Conservation (phyloP, 53 echinoderm and acorn worm genomes). For the Paracentrotus lividus region DNA sequence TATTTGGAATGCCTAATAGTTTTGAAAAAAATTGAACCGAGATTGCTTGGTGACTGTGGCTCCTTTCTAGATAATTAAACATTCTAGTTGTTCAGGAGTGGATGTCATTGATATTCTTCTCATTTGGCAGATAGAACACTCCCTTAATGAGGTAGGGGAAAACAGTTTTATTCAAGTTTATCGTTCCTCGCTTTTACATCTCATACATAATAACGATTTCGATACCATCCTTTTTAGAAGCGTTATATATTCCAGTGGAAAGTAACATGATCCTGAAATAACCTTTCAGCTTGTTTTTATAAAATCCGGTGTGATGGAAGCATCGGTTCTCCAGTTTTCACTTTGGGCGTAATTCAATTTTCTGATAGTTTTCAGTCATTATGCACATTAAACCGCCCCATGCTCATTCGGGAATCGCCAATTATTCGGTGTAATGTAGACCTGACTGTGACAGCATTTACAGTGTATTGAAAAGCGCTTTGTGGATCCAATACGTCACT, state of each 20-base stretch:
- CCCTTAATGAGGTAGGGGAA: too few relatives aligned
- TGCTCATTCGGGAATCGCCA: neutral
- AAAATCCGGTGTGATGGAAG: neutral
- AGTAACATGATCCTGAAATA: slow-evolving; percentile 18
- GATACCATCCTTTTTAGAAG: neutral
- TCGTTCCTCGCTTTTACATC: neutral
- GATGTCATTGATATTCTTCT: too few relatives aligned
- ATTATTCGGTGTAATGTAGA: neutral
- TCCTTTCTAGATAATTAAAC: too few relatives aligned
- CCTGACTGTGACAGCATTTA: neutral
- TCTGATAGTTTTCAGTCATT: neutral
- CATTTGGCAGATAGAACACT: too few relatives aligned
- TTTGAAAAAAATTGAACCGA: too few relatives aligned
- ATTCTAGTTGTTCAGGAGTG: too few relatives aligned
- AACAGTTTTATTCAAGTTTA: neutral
- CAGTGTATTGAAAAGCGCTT: neutral
- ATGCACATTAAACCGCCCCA: neutral
- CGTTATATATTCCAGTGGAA: neutral
- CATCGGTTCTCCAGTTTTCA: neutral
- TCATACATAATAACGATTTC: neutral
- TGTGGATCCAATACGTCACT: neutral
- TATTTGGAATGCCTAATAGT: too few relatives aligned
- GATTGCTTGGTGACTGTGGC: too few relatives aligned
- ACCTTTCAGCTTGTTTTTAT: slow-evolving; percentile 11
- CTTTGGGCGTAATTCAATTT: neutral